Base-by-base conservation (phyloP, 2,888 invertebrate genomes). In the Dasypolia templi region DNA sequence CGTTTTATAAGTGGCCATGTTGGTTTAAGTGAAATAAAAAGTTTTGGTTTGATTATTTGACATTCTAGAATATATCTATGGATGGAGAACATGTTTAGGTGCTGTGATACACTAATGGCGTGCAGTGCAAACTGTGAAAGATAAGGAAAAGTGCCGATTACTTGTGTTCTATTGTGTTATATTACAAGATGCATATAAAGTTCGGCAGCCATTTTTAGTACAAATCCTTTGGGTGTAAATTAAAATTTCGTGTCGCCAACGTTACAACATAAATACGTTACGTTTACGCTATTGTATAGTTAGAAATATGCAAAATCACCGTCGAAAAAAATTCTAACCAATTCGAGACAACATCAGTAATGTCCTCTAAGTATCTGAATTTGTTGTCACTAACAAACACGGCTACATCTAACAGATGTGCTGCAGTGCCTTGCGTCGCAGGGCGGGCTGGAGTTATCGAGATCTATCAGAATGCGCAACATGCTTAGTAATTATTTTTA, bases 371-470 rank as follows among this genome's bases (percentile, higher is more conserved):
- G 73, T 2, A 14, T 17, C 9, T 0, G 4, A n/a, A 62, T 12
- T 22, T 64, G n/a, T 79, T 58, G 71, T 66, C 79, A 53, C 53
- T 26, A 2, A 14, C 6, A 7, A 65, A 58, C 74, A 82, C 22
- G 22, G 32, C 78, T 78, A 82, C 82, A 81, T 84, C 72, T 75
- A 79, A 70, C 81, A 80, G 86, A 80, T 81, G n/a, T n/a, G n/a
- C n/a, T n/a, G 86, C 84, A 87, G 84, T 88, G 85, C 86, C 87
- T 88, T 82, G 79, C 81, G 42, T 49, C 82, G 85, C 81, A 82
- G 88, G 87, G 88, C 88, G 88, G 85, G 83, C 81, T 83, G 83
- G 82, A 72, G 87, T 88, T 92, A 92, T 91, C 91, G 72, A 89
- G 86, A 64, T 88, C 89, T 91, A 91, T 82, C n/a, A n/a, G n/a